Evolutionary conservation across 1,140 invertebrate species (phyloP), one percentile per base, ranked within the genome.

Genomic region (Zaprionus africanus): DNA sequence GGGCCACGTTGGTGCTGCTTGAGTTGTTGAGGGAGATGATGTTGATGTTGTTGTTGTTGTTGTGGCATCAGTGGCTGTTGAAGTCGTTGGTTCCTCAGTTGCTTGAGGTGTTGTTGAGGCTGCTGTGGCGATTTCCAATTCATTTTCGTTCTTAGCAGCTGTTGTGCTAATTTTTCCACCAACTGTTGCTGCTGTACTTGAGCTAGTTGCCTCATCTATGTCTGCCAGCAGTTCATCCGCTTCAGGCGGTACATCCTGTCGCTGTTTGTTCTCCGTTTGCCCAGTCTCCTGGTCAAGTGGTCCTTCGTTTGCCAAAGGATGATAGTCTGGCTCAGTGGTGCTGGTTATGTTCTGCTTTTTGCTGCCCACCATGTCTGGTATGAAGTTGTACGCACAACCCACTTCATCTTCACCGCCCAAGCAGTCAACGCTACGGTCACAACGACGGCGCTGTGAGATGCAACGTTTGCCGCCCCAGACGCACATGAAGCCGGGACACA

Each of bases 401-500:
- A 94, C 79, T 93, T 97, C 97, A 93, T 97, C 97, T 88, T 97
- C 96, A 12, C 94, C 96, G 34, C 95, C 93, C 34, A 97, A 91
- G 78, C 97, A 97, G 82, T 97, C 95, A 2, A 97, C 94, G 54
- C 94, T 93, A 81, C 94, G 94, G 84, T 97, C 95, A 90, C 96
- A 97, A 41, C 94, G 93, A 60, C 94, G 92, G 68, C 94, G 94
- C 51, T 93, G 93, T 0, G 95, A 93, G n/a, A 97, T 92, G 90
- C 97, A 97, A 88, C 94, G 94, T 71, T 93, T 92, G 43, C 94
- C 92, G 34, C 94, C 94, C 76, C 94, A 95, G 19, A 94, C 92
- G 78, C 96, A 96, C 31, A 93, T 93, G 77, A 95, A 95, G 4
- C 96, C 96, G 0, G 96, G 96, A 93, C 96, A 97, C 41, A 93